Evolutionary conservation across 2,888 invertebrate species (phyloP).

Genomic region (Drosophila neotestacea): DNA sequence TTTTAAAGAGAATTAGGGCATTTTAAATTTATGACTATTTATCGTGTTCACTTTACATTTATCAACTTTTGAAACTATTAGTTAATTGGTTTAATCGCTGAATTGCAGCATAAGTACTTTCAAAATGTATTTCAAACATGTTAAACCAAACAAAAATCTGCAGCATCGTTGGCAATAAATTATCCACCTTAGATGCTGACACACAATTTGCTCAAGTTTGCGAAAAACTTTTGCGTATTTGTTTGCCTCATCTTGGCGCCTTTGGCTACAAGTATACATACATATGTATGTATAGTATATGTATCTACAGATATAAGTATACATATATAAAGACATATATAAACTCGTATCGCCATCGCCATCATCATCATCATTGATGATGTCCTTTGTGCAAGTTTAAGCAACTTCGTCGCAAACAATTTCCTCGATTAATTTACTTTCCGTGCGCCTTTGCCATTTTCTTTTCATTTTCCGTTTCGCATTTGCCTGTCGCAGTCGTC

Average conservation of each 20-base stretch:
- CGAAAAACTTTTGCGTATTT: constrained; percentile 58
- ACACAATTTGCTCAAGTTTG: constrained; percentile 66
- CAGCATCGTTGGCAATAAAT: constrained; percentile 45
- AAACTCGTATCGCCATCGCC: constrained; percentile 20
- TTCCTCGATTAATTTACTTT: constrained; percentile 81
- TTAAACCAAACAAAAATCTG: constrained; percentile 21
- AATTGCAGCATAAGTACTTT: constrained; percentile 23
- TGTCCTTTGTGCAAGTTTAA: constrained; percentile 78
- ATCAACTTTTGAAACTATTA: constrained; percentile 1
- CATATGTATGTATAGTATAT: neutral
- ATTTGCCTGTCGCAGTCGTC: constrained; percentile 51
- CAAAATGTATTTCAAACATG: constrained; percentile 8
- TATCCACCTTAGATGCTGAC: constrained; percentile 74
- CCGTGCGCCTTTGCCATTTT: constrained; percentile 74
- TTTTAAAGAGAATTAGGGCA: too few relatives aligned
- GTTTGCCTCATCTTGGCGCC: constrained; percentile 39
- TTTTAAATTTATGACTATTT: too few relatives aligned
- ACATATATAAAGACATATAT: constrained; percentile 11
- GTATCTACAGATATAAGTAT: constrained; percentile 1
- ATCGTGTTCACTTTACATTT: constrained; percentile 2
- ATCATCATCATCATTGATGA: constrained; percentile 47
- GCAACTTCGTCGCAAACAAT: constrained; percentile 77
- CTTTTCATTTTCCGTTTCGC: constrained; percentile 68
- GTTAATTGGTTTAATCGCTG: constrained; percentile 32
- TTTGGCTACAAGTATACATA: constrained; percentile 6